Percentiles rank a stretch among this genome's conserved stretches.
Conservation (phyloP, 2,797 vertebrate genomes). For the Parambassis ranga region DNA sequence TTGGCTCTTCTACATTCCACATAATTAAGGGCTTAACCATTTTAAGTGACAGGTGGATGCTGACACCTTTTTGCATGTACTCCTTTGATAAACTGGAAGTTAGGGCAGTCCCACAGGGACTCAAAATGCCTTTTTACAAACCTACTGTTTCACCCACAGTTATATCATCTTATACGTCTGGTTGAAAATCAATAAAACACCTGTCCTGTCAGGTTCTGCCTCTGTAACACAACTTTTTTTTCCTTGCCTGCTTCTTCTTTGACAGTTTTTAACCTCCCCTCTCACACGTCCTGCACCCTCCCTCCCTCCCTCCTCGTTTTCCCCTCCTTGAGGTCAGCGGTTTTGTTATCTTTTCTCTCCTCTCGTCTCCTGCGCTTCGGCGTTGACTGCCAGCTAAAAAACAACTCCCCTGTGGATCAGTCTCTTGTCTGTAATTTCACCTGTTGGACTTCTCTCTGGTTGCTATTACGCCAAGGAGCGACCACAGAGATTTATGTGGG, state of each 20-base stretch:
- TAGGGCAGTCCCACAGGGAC: too few relatives aligned
- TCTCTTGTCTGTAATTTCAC: slow-evolving; percentile 36
- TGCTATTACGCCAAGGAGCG: slow-evolving; percentile 45
- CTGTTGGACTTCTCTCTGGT: slow-evolving; percentile 46
- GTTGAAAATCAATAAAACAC: too few relatives aligned
- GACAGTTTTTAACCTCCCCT: not conserved
- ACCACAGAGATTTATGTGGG: slow-evolving; percentile 60
- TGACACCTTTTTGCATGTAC: too few relatives aligned
- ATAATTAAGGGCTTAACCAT: too few relatives aligned
- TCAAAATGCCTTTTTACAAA: too few relatives aligned
- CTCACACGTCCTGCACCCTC: not conserved
- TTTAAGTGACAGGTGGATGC: too few relatives aligned
- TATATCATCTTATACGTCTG: too few relatives aligned
- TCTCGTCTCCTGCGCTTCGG: slow-evolving; percentile 31
- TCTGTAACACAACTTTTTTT: not conserved
- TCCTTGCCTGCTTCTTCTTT: not conserved
- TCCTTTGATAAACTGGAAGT: too few relatives aligned
- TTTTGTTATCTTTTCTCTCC: slow-evolving; percentile 24
- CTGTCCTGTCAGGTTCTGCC: not conserved
- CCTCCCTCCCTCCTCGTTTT: not conserved
- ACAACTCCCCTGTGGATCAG: slow-evolving; percentile 33
- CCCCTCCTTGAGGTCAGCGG: slow-evolving; percentile 8
- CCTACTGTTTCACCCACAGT: too few relatives aligned
- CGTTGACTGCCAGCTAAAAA: slow-evolving; percentile 48
- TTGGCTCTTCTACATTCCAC: too few relatives aligned